Evolutionary conservation across 2,113 vertebrate genomes (phyloP).

Genomic region (Clarias macrocephalus): DNA sequence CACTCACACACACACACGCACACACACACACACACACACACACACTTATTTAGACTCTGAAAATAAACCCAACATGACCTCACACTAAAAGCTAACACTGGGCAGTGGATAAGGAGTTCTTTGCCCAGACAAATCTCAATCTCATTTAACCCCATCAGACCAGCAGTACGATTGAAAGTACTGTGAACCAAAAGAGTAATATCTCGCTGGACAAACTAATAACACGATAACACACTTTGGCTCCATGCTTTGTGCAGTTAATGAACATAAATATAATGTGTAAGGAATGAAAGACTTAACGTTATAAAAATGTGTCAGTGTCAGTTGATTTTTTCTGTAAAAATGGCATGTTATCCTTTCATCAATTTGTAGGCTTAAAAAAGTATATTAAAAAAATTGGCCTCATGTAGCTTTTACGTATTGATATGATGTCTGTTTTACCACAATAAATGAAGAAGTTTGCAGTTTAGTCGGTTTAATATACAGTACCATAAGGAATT

Average conservation of each 20-base stretch:
- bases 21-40: constrained; percentile 24
- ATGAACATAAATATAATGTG: neutral
- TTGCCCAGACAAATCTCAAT: constrained; percentile 24
- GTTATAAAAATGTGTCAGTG: neutral
- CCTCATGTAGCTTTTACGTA: too few relatives aligned
- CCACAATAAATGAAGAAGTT: too few relatives aligned
- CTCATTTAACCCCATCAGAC: neutral
- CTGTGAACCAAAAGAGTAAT: neutral
- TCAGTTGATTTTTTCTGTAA: neutral
- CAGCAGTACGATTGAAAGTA: neutral
- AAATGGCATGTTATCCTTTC: neutral
- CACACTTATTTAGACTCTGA: constrained; percentile 28
- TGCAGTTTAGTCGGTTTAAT: too few relatives aligned
- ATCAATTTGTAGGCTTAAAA: neutral
- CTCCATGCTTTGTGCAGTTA: neutral
- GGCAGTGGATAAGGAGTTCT: constrained; percentile 5
- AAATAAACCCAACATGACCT: constrained; percentile 34
- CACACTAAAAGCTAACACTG: constrained; percentile 28
- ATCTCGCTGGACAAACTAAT: neutral
- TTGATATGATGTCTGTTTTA: too few relatives aligned
- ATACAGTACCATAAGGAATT: too few relatives aligned
- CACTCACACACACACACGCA: constrained; percentile 12
- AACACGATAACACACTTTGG: neutral
- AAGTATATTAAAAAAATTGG: too few relatives aligned
- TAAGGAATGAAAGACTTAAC: neutral